Conservation (phyloP, 1,140 invertebrate genomes). For the Portunus trituberculatus region DNA sequence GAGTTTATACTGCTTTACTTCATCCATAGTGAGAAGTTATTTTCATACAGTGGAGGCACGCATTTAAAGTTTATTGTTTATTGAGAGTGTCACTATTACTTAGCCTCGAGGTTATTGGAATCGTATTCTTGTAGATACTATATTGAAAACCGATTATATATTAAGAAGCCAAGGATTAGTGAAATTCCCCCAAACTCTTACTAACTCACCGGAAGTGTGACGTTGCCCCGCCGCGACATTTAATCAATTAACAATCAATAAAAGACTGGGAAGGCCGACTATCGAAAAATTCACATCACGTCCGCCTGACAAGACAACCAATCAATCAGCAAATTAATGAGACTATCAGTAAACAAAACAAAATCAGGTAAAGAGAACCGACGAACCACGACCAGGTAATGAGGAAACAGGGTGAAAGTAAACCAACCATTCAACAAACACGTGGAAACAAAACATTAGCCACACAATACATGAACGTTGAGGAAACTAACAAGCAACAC, state of each 20-base stretch:
- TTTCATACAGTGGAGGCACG: neutral
- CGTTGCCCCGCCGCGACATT: neutral
- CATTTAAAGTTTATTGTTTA: slow-evolving; percentile 4
- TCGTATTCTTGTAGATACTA: neutral
- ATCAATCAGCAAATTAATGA: neutral
- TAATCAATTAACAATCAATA: neutral
- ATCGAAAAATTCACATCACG: too few species aligned
- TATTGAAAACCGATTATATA: slow-evolving; percentile 2
- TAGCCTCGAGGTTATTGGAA: slow-evolving; percentile 5
- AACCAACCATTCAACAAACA: neutral
- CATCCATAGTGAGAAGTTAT: neutral
- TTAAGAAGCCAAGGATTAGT: neutral
- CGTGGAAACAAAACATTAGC: neutral
- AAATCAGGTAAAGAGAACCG: neutral
- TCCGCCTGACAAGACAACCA: neutral
- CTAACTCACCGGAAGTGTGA: neutral
- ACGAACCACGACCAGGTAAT: too few species aligned
- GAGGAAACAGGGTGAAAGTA: neutral
- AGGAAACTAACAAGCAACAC: neutral
- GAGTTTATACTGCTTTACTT: neutral
- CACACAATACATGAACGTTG: too few species aligned
- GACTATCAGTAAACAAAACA: neutral
- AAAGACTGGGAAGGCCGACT: too few species aligned
- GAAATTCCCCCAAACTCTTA: neutral
- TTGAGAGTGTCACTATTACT: slow-evolving; percentile 5